Conservation (phyloP, 1,140 invertebrate genomes). For the Harpegnathos saltator region DNA sequence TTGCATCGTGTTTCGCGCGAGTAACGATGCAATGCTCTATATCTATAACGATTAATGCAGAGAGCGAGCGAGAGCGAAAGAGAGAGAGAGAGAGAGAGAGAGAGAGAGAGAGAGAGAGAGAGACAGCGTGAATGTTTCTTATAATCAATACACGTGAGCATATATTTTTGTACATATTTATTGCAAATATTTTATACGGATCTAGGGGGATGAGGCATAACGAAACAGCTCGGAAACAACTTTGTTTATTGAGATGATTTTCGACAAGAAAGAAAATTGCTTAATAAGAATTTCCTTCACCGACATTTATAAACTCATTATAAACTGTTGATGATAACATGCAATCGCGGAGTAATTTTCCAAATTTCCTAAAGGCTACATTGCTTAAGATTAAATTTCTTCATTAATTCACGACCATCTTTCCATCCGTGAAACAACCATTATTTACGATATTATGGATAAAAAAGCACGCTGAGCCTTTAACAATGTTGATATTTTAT, state of each 20-base stretch:
- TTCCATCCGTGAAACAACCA: not conserved
- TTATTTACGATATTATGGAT: slow-evolving; percentile 6
- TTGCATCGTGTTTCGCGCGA: slow-evolving; percentile 31
- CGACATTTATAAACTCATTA: no score
- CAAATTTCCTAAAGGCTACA: not conserved
- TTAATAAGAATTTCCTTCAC: not conserved
- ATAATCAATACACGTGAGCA: slow-evolving; percentile 40
- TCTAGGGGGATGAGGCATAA: slow-evolving; percentile 32
- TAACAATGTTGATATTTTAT: not conserved
- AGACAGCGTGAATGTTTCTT: not conserved
- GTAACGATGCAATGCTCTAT: slow-evolving; percentile 44
- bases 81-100: no score
- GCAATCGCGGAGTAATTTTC: not conserved
- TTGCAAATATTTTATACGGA: slow-evolving; percentile 56
- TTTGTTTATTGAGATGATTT: slow-evolving; percentile 33
- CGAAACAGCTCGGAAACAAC: slow-evolving; percentile 22
- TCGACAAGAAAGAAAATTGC: slow-evolving; percentile 19
- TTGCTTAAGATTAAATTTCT: slow-evolving; percentile 8
- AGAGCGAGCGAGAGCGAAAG: not conserved
- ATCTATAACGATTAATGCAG: slow-evolving; percentile 27
- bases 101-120: slow-evolving; percentile 1
- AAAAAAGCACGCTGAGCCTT: not conserved
- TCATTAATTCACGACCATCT: not conserved
- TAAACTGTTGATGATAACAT: no score
- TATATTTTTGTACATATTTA: slow-evolving; percentile 65